phyloP scores from a whole-genome alignment of 2,888 invertebrate genomes.

The Epicampocera succincta region DNA sequence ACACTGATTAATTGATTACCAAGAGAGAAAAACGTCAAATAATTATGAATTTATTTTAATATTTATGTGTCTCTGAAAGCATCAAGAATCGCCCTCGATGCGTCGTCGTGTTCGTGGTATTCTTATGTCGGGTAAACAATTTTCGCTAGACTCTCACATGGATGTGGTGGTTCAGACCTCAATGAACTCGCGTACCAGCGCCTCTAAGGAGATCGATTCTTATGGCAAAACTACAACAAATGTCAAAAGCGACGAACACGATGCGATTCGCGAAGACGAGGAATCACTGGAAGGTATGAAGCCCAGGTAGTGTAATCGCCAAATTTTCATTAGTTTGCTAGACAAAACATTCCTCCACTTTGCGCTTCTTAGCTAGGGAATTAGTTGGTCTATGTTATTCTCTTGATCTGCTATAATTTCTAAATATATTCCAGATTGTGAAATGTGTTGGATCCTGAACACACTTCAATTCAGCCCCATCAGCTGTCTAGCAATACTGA shows the following conservation, averaged over 20 bases:
- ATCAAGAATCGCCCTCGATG: conserved; percentile 86
- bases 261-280: conserved; percentile 79
- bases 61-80: no score
- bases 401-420: neutral
- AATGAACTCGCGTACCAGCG: conserved; percentile 82
- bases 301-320: conserved; percentile 80
- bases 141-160: conserved; percentile 94
- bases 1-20: no score
- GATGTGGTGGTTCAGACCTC: conserved; percentile 89
- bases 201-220: conserved; percentile 67
- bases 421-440: conserved; percentile 55
- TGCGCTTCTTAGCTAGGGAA: conserved; percentile 10
- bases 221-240: conserved; percentile 69
- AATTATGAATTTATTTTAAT: no score
- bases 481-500: conserved; percentile 46
- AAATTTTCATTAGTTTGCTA: conserved; percentile 64
- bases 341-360: conserved; percentile 41
- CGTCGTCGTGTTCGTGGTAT: conserved; percentile 92
- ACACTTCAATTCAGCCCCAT: conserved; percentile 51
- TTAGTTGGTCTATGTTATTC: neutral
- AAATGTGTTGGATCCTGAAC: conserved; percentile 53
- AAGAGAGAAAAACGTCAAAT: no score
- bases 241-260: conserved; percentile 61
- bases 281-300: conserved; percentile 82
- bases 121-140: conserved; percentile 93